Conservation (phyloP, 1,140 invertebrate species). For the Caenorhabditis elegans region WBcel235 BX284604.4:11987001-11987500, state of each 20-base stretch:
- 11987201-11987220: slow-evolving; percentile 85
- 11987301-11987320: slow-evolving; percentile 95
- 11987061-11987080: neutral
- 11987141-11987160: slow-evolving; percentile 85
- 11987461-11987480: slow-evolving; percentile 91
- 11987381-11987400: slow-evolving; percentile 64
- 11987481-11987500: slow-evolving; percentile 88
- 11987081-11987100: slow-evolving; percentile 70
- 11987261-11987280: slow-evolving; percentile 88
- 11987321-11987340: slow-evolving; percentile 67
- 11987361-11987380: slow-evolving; percentile 57
- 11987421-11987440: slow-evolving; percentile 77
- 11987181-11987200: slow-evolving; percentile 83
- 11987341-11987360: slow-evolving; percentile 62
- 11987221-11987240: slow-evolving; percentile 81
- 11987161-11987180: slow-evolving; percentile 87
- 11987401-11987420: slow-evolving; percentile 65
- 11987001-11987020: slow-evolving; percentile 76
- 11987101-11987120: slow-evolving; percentile 93
- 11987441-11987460: slow-evolving; percentile 90
- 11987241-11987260: slow-evolving; percentile 85
- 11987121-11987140: slow-evolving; percentile 88
- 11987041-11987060: slow-evolving; percentile 74
- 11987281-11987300: slow-evolving; percentile 90
- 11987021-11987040: slow-evolving; percentile 83